Evolutionary conservation across 2,113 vertebrate species (phyloP), one percentile per base, ranked within the genome.

Genomic region (Papio anubis): DNA sequence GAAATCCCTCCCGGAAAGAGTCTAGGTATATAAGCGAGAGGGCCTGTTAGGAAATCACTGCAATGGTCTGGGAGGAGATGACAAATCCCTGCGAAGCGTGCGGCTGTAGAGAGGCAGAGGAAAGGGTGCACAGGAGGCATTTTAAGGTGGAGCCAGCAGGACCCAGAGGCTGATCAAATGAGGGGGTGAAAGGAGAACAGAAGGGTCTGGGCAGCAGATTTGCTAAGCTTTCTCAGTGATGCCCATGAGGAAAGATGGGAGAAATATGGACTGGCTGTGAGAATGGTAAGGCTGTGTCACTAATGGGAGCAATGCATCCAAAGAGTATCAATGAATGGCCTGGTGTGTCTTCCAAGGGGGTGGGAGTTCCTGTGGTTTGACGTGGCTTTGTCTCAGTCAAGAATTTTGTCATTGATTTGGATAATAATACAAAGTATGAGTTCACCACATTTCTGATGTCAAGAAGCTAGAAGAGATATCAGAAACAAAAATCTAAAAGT

Each of bases 261-360:
- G 18, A 59, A 78, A 0, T 45, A 9, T 3, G 17, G 68, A 35
- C 61, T 18, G 35, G 66, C 72, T 55, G n/a, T 6, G 6, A 27
- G 57, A 20, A 35, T 0, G 7, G 48, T 11, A 50, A 72, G 86
- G 17, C 1, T n/a, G n/a, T 27, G 32, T 79, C 38, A 4, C 75
- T 48, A 32, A 38, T 7, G 12, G 43, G 70, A 59, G 76, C 25
- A 10, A 21, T 2, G 23, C 14, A 13, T 16, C 30, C 83, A n/a
- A 3, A 32, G 4, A 20, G 43, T 21, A 32, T 43, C 50, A 25
- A 0, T 0, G 9, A 6, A 43, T 40, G 18, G 25, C 23, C 4
- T 30, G 12, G 5, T 21, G 8, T 23, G 14, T 48, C n/a, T 21
- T 59, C 68, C 68, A 64, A 55, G 43, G 20, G 23, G 38, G 11